Evolutionary conservation across 2,888 invertebrate species (phyloP), one percentile per base, ranked within the genome.

Genomic region (Sinotaia quadrata): DNA sequence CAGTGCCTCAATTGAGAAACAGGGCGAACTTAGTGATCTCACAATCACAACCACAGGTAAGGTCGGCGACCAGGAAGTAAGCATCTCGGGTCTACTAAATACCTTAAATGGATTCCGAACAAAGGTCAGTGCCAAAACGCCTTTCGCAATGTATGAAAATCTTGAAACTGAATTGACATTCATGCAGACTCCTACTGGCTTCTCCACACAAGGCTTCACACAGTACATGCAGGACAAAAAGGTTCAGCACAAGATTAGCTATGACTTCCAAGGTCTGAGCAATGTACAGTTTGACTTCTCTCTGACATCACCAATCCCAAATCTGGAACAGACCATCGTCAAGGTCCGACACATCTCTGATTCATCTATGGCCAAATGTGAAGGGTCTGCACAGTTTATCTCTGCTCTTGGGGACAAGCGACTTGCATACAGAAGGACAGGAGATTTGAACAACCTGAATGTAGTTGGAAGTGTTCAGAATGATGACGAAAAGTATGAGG

Each of bases 101-200:
- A 52, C 33, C 8, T 36, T 29, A 3, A 29, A 33, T 1, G 60
- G 69, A 12, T 31, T 69, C 34, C 52, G 18, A 21, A 49, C 44
- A 7, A 34, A 31, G 1, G 29, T 69, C 4, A 33, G 49, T 21
- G 33, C 59, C 54, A 54, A 18, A 15, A 67, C 70, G 1, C 67
- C 67, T 10, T 62, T 70, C 56, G 18, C n/a, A 0, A 27, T n/a
- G 15, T 70, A 56, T 33, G 57, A 56, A n/a, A 24, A n/a, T 24
- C 15, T 61, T n/a, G 66, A 57, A 15, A 18, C 37, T 15, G 36
- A 36, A 15, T 18, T 70, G 15, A 54, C 57, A 21, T 37, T 41
- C 34, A 2, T 5, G 2, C 31, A 10, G 0, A 18, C 7, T 8
- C 24, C 27, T 18, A 41, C 52, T 2, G 44, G 54, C 8, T 44